A percentile compares a stretch with the other conserved stretches of the same genome.
Evolutionary conservation across 1,140 invertebrate genomes (phyloP).

Genomic region (Subanguina moxae): DNA sequence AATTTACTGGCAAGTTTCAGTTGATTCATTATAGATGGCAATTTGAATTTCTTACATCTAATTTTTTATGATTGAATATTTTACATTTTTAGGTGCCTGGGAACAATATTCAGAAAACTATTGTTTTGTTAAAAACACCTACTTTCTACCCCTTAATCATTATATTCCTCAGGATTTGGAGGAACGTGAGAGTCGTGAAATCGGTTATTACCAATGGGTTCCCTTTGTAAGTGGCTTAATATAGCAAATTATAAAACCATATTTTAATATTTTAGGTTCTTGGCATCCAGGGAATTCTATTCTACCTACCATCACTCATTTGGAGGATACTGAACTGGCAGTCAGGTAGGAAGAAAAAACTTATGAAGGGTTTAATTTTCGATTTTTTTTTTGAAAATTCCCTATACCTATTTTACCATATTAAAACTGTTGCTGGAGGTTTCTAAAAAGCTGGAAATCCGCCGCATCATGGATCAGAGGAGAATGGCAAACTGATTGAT

Average conservation of each 20-base stretch:
- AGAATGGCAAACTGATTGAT: too few species aligned
- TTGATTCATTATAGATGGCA: too few species aligned
- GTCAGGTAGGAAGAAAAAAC: constrained; percentile 36
- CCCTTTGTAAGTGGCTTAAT: constrained; percentile 46
- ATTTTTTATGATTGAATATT: too few species aligned
- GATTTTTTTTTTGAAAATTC: too few species aligned
- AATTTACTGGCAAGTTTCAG: constrained; percentile 49
- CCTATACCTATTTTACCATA: too few species aligned
- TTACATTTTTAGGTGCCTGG: constrained; percentile 50
- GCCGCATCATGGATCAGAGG: too few species aligned
- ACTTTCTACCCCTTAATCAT: constrained; percentile 54
- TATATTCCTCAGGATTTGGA: constrained; percentile 51
- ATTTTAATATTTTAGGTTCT: constrained; percentile 42
- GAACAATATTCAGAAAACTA: constrained; percentile 59
- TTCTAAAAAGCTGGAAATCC: too few species aligned
- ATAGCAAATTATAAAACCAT: not conserved
- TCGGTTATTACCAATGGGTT: constrained; percentile 63
- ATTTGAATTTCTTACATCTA: too few species aligned
- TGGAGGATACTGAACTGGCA: constrained; percentile 61
- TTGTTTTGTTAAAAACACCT: constrained; percentile 59
- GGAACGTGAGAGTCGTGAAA: constrained; percentile 50
- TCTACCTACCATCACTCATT: constrained; percentile 62
- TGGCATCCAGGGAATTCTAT: constrained; percentile 64
- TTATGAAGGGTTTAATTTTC: not conserved
- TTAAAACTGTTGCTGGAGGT: too few species aligned